A percentile compares a stretch with the other conserved stretches of the same genome.
Conservation (phyloP, 2,888 invertebrate genomes). For the Rhodophaea formosa region DNA sequence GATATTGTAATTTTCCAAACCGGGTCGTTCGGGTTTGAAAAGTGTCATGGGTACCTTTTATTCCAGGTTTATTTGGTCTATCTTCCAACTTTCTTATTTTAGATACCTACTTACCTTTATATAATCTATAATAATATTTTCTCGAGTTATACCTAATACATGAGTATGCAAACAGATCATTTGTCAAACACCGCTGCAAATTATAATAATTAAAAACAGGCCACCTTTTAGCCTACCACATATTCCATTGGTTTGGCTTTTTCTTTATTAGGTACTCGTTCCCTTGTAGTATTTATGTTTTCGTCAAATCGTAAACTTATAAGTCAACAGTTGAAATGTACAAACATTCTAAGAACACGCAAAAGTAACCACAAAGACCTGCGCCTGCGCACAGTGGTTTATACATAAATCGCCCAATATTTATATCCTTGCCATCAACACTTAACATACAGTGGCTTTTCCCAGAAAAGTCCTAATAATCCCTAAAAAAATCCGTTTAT, state of each 20-base stretch:
- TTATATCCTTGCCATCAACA: not conserved
- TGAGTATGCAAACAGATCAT: too few relatives aligned
- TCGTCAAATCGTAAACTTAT: constrained; percentile 6
- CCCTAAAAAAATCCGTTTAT: constrained; percentile 10
- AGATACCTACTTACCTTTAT: too few relatives aligned
- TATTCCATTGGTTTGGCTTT: not conserved
- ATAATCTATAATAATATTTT: too few relatives aligned
- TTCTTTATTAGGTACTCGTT: not conserved
- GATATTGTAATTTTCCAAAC: too few relatives aligned
- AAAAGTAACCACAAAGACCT: constrained; percentile 22
- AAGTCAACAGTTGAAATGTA: not conserved
- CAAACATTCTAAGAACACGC: constrained; percentile 6
- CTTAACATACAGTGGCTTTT: not conserved
- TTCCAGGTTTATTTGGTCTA: too few relatives aligned
- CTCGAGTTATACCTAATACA: too few relatives aligned
- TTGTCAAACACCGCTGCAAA: too few relatives aligned
- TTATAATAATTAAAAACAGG: not conserved
- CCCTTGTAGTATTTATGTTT: not conserved
- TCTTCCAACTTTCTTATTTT: too few relatives aligned
- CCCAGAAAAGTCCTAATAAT: constrained; percentile 8
- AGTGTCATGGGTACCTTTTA: too few relatives aligned
- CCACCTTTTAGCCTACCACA: not conserved
- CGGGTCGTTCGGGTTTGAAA: too few relatives aligned
- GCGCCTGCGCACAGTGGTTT: not conserved
- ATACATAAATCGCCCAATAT: not conserved